phyloP scores from a whole-genome alignment of 2,888 invertebrate species.

The Pocota personata region DNA sequence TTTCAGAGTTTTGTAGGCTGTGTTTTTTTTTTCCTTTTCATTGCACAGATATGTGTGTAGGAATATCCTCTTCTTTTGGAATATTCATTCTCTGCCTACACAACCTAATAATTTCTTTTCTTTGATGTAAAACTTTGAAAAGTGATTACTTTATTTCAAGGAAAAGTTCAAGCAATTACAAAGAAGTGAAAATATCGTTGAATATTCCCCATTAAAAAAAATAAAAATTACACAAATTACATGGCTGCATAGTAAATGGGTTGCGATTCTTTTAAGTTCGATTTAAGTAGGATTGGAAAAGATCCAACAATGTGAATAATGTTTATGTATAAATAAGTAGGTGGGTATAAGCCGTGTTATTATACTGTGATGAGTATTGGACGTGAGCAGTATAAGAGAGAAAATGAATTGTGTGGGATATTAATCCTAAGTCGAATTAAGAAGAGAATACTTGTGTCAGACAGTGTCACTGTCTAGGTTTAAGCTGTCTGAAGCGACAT shows the following conservation, averaged over 20 bases:
- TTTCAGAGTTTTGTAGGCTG: conserved; percentile 7
- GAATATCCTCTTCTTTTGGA: background rate
- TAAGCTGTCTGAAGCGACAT: no score
- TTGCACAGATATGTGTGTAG: background rate
- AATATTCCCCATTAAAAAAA: background rate
- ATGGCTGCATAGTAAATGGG: conserved; percentile 17
- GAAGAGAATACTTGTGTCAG: no score
- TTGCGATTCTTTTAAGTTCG: background rate
- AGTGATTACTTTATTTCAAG: conserved; percentile 52
- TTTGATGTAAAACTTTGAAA: conserved; percentile 61
- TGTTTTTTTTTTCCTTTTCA: background rate
- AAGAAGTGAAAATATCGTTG: background rate
- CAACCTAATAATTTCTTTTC: conserved; percentile 32
- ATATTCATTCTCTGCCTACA: background rate
- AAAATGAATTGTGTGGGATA: no score
- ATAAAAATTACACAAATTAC: conserved; percentile 57
- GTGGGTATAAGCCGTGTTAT: background rate
- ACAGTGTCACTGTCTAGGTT: no score
- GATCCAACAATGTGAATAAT: conserved; percentile 13
- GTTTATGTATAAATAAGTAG: conserved; percentile 1
- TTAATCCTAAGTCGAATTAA: no score
- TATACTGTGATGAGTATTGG: background rate
- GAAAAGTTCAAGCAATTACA: conserved; percentile 40
- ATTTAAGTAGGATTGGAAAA: background rate
- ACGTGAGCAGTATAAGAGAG: no score